Evolutionary conservation across 2,113 vertebrate genomes (phyloP).

Genomic region (Lates calcarifer): DNA sequence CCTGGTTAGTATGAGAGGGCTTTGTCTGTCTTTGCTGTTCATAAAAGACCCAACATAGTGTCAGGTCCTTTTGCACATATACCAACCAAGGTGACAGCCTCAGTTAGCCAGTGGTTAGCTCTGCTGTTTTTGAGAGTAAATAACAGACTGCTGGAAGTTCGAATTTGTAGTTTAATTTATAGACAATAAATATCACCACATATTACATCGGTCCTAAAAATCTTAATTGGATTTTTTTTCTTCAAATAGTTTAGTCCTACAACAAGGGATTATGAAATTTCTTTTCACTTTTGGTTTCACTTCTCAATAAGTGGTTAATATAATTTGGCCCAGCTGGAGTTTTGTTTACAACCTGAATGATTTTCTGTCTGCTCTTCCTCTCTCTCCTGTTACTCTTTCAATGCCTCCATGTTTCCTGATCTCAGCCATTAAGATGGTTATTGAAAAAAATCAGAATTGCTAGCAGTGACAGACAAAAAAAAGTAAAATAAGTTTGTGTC

Average conservation of each 20-base stretch:
- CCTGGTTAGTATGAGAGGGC: neutral
- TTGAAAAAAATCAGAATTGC: neutral
- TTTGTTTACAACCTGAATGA: neutral
- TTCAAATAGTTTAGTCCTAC: neutral
- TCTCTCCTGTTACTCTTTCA: neutral
- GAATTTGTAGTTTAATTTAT: neutral
- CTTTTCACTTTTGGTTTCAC: neutral
- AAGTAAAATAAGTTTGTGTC: neutral
- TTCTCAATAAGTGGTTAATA: neutral
- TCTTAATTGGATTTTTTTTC: neutral
- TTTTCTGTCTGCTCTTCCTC: neutral
- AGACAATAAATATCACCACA: no score
- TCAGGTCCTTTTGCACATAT: no score
- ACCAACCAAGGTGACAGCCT: neutral
- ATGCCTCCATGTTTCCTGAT: neutral
- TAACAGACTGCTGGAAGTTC: no score
- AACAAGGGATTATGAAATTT: neutral
- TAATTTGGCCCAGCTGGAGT: neutral
- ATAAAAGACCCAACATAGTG: neutral
- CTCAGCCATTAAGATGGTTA: neutral
- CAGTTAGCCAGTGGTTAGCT: neutral
- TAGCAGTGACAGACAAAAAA: neutral
- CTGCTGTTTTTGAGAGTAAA: no score
- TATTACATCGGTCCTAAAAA: neutral
- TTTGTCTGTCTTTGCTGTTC: neutral